These are phyloP conservation scores for Bergia sp. DNA, from an alignment of 92 coral and sea anemone genomes.

Conservation along the genomic window DNA sequence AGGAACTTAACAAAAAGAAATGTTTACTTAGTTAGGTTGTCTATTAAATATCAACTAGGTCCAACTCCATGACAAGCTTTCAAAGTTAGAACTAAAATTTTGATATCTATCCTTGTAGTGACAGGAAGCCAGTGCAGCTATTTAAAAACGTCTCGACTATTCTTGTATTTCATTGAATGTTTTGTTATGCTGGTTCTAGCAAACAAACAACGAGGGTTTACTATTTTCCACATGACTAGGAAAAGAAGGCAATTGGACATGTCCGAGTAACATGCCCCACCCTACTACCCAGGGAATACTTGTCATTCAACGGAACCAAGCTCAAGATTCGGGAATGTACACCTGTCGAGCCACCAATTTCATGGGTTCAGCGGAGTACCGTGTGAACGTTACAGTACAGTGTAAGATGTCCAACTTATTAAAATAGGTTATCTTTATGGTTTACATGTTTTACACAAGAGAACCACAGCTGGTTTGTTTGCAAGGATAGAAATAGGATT, in stretches of 20 bases:
- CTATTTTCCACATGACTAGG: not conserved
- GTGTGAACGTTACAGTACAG: not conserved
- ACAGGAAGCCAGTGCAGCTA: too few species aligned
- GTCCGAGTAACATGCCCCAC: not conserved
- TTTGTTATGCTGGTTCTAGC: too few species aligned
- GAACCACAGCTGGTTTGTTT: not conserved
- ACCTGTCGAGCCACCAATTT: slow-evolving; percentile 10
- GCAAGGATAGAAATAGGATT: too few species aligned
- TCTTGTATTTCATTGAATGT: too few species aligned
- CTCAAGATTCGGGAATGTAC: not conserved
- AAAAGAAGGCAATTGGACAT: not conserved
- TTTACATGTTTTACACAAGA: not conserved
- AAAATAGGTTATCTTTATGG: not conserved
- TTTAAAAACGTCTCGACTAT: too few species aligned
- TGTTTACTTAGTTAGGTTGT: too few species aligned
- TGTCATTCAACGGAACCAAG: not conserved
- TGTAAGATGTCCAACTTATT: not conserved
- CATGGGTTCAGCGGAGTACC: not conserved
- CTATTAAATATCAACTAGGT: too few species aligned
- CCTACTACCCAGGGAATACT: not conserved
- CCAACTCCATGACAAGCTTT: too few species aligned
- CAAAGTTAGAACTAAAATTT: too few species aligned
- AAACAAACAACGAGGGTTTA: not conserved
- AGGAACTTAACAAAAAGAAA: too few species aligned
- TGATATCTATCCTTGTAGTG: too few species aligned